phyloP scores from a whole-genome alignment of 1,140 invertebrate genomes.

The Carposina sasakii region DNA sequence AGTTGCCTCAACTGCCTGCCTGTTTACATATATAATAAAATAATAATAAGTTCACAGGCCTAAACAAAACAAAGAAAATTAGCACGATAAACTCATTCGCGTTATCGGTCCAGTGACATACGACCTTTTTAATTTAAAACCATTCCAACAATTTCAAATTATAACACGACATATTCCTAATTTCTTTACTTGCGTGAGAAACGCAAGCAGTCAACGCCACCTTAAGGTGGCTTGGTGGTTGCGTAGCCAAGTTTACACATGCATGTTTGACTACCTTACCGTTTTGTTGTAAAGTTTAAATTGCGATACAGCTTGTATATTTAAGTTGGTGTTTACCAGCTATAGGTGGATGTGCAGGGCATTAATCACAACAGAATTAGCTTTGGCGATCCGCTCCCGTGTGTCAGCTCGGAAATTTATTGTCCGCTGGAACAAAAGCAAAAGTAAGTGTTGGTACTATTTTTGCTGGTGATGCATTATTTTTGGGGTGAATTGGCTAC shows the following conservation, averaged over 20 bases:
- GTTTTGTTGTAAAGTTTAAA: constrained; percentile 25
- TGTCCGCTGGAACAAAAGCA: constrained; percentile 23
- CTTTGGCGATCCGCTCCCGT: constrained; percentile 68
- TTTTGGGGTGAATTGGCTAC: too few relatives aligned
- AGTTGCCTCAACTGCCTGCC: too few relatives aligned
- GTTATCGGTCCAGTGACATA: too few relatives aligned
- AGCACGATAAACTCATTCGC: too few relatives aligned
- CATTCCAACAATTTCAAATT: too few relatives aligned
- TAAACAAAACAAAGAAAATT: too few relatives aligned
- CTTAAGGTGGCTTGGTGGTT: constrained; percentile 18
- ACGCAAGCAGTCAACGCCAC: constrained; percentile 58
- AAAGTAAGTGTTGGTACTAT: constrained; percentile 25
- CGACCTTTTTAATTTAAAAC: too few relatives aligned
- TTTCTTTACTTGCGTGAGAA: constrained; percentile 64
- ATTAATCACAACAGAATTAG: constrained; percentile 72
- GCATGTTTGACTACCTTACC: constrained; percentile 14
- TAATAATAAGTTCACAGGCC: too few relatives aligned
- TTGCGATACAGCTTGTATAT: constrained; percentile 10
- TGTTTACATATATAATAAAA: too few relatives aligned
- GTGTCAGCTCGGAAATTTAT: constrained; percentile 63
- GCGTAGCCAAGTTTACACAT: constrained; percentile 1
- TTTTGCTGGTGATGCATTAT: too few relatives aligned
- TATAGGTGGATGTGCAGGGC: constrained; percentile 64
- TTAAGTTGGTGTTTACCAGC: constrained; percentile 38
- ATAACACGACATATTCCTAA: constrained; percentile 57